Conservation (phyloP, 2,113 vertebrate genomes). For the Tilapia sparmanii region DNA sequence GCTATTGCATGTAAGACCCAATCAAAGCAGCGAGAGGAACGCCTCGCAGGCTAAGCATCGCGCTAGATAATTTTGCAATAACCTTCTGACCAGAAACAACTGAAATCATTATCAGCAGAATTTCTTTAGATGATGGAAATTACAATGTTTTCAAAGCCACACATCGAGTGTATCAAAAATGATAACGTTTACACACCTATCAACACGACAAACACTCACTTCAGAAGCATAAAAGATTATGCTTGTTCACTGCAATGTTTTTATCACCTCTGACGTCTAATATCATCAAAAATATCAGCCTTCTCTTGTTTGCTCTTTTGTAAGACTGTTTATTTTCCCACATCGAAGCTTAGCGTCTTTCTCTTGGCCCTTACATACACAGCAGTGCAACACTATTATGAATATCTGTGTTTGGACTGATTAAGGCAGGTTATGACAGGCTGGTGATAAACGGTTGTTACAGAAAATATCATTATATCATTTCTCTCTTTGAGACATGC, state of each 20-base stretch:
- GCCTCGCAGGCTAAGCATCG: not conserved
- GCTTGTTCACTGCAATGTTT: slow-evolving; percentile 57
- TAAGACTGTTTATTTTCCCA: slow-evolving; percentile 40
- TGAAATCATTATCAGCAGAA: slow-evolving; percentile 66
- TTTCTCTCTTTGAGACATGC: not conserved
- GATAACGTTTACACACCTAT: slow-evolving; percentile 79
- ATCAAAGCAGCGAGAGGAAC: not conserved
- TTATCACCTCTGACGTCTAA: slow-evolving; percentile 62
- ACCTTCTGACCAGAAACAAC: slow-evolving; percentile 36
- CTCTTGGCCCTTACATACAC: not conserved
- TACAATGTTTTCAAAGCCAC: slow-evolving; percentile 76
- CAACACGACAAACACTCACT: slow-evolving; percentile 72
- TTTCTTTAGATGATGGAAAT: slow-evolving; percentile 75
- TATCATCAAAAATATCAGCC: slow-evolving; percentile 44
- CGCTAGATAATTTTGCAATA: not conserved
- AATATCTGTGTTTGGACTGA: not conserved
- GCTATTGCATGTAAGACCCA: not conserved
- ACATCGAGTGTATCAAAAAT: slow-evolving; percentile 48
- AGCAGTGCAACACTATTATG: not conserved
- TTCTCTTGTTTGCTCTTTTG: not conserved
- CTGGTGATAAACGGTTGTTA: not conserved
- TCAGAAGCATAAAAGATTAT: slow-evolving; percentile 60
- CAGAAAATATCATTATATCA: not conserved
- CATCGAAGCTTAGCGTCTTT: not conserved
- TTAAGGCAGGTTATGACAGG: not conserved